Evolutionary conservation across 2,797 vertebrate genomes (phyloP).

Genomic region (Erpetoichthys calabaricus): DNA sequence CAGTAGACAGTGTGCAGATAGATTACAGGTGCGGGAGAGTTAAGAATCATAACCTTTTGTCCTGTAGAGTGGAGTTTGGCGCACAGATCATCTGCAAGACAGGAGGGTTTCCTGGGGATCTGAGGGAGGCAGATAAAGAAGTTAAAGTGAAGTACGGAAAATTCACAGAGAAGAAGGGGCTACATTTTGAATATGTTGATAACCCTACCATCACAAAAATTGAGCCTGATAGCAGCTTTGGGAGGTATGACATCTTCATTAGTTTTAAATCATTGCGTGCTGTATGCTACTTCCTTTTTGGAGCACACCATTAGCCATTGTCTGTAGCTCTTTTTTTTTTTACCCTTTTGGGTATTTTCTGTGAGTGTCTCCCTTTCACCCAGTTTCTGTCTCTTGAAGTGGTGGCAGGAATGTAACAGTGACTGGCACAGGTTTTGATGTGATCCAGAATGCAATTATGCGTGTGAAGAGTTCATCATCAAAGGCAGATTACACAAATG

Average conservation of each 20-base stretch:
- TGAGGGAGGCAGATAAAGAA: too few species aligned
- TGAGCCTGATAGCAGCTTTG: slow-evolving; percentile 44
- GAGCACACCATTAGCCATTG: too few species aligned
- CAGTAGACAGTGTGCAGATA: too few species aligned
- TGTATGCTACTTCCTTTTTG: too few species aligned
- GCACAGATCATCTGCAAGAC: slow-evolving; percentile 44
- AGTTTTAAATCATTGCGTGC: too few species aligned
- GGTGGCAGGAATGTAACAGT: slow-evolving; percentile 81
- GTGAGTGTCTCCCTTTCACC: too few species aligned
- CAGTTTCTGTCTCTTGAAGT: slow-evolving; percentile 35
- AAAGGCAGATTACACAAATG: too few species aligned
- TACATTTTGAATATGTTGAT: slow-evolving; percentile 41
- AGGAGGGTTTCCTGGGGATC: slow-evolving; percentile 22
- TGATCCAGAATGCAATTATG: slow-evolving; percentile 50
- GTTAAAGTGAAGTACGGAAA: slow-evolving; percentile 44
- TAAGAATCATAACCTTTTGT: too few species aligned
- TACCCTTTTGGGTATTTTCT: too few species aligned
- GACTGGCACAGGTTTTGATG: slow-evolving; percentile 62
- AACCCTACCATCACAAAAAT: slow-evolving; percentile 43
- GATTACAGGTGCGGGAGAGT: too few species aligned
- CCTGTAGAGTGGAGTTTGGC: slow-evolving; percentile 45
- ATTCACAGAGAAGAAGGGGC: slow-evolving; percentile 27
- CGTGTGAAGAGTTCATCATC: slow-evolving; percentile 19
- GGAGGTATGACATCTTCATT: slow-evolving; percentile 36
- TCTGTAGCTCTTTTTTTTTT: too few species aligned